phyloP scores from a whole-genome alignment of 2,113 vertebrate species.

The Thomomys bottae region DNA sequence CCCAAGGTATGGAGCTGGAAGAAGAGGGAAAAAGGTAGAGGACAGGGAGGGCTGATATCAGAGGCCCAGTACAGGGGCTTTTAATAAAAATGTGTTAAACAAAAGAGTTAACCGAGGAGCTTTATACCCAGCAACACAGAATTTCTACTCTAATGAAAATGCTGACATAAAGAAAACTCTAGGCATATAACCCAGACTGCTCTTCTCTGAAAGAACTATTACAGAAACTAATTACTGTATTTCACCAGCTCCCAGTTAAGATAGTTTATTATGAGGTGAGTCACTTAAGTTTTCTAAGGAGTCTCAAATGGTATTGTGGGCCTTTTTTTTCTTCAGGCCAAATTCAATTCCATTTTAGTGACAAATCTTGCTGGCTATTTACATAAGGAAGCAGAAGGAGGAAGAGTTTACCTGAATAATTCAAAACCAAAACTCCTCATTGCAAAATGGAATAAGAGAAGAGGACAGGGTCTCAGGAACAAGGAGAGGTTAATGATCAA shows the following conservation, averaged over 20 bases:
- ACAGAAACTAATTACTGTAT: constrained; percentile 71
- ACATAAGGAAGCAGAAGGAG: constrained; percentile 59
- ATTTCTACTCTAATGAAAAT: constrained; percentile 43
- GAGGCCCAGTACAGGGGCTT: neutral
- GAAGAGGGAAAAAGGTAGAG: neutral
- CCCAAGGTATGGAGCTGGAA: neutral
- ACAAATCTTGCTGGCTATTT: constrained; percentile 68
- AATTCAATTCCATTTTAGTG: constrained; percentile 70
- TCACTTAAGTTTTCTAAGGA: constrained; percentile 76
- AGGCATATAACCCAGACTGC: constrained; percentile 72
- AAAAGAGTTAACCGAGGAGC: constrained; percentile 54
- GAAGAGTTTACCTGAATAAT: constrained; percentile 67
- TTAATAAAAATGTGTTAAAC: constrained; percentile 24
- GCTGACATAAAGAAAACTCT: constrained; percentile 73
- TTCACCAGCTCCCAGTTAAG: constrained; percentile 78
- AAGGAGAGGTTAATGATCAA: neutral
- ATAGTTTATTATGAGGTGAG: constrained; percentile 75
- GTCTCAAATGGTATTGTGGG: constrained; percentile 54
- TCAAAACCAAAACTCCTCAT: constrained; percentile 60
- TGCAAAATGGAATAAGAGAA: constrained; percentile 19
- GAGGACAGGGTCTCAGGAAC: neutral
- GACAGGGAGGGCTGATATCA: neutral
- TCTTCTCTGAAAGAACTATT: constrained; percentile 71
- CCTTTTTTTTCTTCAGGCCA: constrained; percentile 33
- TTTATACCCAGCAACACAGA: constrained; percentile 23